Base-by-base conservation (phyloP, 2,888 invertebrate species). In the Synanthedon vespiformis region DNA sequence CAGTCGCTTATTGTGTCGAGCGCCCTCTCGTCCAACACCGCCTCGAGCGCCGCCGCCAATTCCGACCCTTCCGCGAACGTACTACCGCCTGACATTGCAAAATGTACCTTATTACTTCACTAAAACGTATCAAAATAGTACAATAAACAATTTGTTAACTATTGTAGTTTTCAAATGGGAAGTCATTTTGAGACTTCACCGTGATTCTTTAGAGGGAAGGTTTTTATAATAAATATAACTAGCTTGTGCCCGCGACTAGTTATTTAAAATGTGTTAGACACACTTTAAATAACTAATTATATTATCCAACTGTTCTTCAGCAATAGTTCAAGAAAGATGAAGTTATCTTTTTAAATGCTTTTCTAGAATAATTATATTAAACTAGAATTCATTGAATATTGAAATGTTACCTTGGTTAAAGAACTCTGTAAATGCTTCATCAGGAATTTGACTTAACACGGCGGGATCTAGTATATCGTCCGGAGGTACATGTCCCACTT, bases 21-120 rank as follows among this genome's bases (percentile, higher is more conserved):
- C 75, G 65, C 88, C 53, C 59, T 60, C 70, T 73, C 59, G 64
- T 92, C 92, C 61, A 92, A 65, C 55, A 90, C 86, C 22, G 92
- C 91, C 67, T 92, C 92, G 51, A 96, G 80, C 8, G 95, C 96
- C 55, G 95, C 91, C 71, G 96, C 95, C 63, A 96, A 80, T 74
- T 96, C 96, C 61, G 96, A 95, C 40, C 95, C 93, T 78, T 96
- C 96, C 70, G 95, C 95, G 70, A 89, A 74, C 83, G 89, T 59
- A 34, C 10, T 34, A 34, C 34, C 34, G 2, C 34, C 34, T 34
- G 34, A 8, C 34, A 34, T 34, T 34, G 34, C 34, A 34, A 34
- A 34, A 34, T 34, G 10, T 10, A 34, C 10, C 10, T 34, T 34
- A 34, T 10, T 6, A 1, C 34, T 34, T 34, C 34, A 8, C 34